A percentile compares a stretch with the other conserved stretches of the same genome.
Conservation (phyloP, 2,888 invertebrate genomes). For the Caenorhabditis plicata region DNA sequence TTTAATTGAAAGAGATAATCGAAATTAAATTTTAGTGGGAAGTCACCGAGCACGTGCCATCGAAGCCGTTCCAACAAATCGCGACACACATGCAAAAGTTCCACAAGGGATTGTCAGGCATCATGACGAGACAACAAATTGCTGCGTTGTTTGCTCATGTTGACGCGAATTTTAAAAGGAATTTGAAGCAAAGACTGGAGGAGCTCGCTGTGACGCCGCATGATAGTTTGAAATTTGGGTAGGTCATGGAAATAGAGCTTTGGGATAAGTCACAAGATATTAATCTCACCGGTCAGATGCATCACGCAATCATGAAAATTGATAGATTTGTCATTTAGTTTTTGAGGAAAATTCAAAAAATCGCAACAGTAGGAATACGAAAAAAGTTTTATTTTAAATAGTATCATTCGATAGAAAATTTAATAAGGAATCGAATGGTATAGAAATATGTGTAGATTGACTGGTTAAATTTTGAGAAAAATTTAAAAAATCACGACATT, state of each 20-base stretch:
- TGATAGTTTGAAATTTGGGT: conserved; percentile 60
- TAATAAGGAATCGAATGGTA: too few relatives aligned
- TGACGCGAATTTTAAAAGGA: conserved; percentile 57
- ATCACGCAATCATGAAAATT: too few relatives aligned
- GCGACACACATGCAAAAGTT: conserved; percentile 73
- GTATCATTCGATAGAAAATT: too few relatives aligned
- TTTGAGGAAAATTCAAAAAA: too few relatives aligned
- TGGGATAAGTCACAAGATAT: not conserved
- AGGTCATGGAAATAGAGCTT: not conserved
- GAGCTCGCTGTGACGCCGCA: conserved; percentile 57
- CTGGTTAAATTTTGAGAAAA: too few relatives aligned
- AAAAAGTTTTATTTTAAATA: too few relatives aligned
- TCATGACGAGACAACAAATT: conserved; percentile 56
- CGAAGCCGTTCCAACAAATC: conserved; percentile 72
- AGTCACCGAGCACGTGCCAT: conserved; percentile 85
- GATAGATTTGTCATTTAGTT: too few relatives aligned
- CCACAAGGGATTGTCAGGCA: conserved; percentile 57
- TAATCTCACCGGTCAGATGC: not conserved
- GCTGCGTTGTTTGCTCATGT: conserved; percentile 39
- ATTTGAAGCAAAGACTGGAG: conserved; percentile 47
- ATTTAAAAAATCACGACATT: too few relatives aligned
- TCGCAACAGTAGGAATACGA: too few relatives aligned
- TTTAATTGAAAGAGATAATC: not conserved
- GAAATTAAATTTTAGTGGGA: conserved; percentile 83
- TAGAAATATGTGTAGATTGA: too few relatives aligned